Conservation (phyloP, 2,888 invertebrate genomes). For the Choreutis nemorana region DNA sequence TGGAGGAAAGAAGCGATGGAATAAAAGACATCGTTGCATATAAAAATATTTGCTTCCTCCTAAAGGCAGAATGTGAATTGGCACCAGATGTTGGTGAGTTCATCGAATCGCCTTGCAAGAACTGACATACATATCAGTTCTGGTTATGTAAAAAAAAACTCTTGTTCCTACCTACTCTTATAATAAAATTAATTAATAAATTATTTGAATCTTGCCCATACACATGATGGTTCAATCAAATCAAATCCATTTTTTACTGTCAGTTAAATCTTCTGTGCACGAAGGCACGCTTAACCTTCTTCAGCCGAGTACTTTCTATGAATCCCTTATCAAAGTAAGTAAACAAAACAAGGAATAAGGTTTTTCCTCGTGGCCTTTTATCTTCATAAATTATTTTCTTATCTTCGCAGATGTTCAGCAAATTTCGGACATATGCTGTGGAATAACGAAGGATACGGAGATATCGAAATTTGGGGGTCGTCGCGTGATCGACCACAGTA, state of each 20-base stretch:
- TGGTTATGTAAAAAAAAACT: too few species aligned
- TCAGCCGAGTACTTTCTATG: too few species aligned
- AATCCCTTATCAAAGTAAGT: constrained; percentile 1
- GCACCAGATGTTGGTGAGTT: constrained; percentile 13
- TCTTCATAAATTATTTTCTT: too few species aligned
- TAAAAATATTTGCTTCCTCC: constrained; percentile 35
- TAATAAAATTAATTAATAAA: too few species aligned
- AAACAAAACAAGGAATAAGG: too few species aligned
- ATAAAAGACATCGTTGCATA: constrained; percentile 18
- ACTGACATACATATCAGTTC: background rate
- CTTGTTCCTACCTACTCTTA: too few species aligned
- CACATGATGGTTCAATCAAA: too few species aligned
- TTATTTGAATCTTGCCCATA: too few species aligned
- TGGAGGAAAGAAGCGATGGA: constrained; percentile 15
- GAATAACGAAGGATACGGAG: constrained; percentile 1
- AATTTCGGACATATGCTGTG: constrained; percentile 21
- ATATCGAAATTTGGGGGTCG: constrained; percentile 14
- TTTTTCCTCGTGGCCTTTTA: too few species aligned
- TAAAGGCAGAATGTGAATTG: constrained; percentile 24
- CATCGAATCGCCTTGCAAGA: background rate
- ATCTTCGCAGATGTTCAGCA: constrained; percentile 21
- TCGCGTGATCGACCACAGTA: constrained; percentile 29
- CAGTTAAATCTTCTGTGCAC: too few species aligned
- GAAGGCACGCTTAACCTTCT: too few species aligned
- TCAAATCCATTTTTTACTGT: too few species aligned